Percentiles rank a stretch among this genome's conserved stretches.
Conservation (phyloP, 1,140 invertebrate genomes). For the Rhyacophila brunnea region DNA sequence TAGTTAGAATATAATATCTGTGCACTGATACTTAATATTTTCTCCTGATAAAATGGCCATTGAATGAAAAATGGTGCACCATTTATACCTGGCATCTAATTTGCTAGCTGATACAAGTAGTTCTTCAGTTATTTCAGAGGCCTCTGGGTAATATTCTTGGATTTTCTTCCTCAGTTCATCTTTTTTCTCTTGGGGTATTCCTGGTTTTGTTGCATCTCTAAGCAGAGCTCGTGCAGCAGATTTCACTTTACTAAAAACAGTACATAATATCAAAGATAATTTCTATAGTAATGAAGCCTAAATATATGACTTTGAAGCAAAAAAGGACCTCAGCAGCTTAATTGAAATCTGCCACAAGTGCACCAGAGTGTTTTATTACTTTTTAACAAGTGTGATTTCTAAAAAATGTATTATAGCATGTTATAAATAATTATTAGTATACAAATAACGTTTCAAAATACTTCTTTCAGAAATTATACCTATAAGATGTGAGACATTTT, state of each 20-base stretch:
- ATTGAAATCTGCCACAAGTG: background rate
- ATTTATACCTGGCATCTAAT: too few species aligned
- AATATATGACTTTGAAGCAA: background rate
- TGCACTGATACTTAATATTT: too few species aligned
- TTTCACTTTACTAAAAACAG: slow-evolving; percentile 55
- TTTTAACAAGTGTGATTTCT: background rate
- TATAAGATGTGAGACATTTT: too few species aligned
- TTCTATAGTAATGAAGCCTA: background rate
- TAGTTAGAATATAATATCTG: too few species aligned
- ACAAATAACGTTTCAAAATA: too few species aligned
- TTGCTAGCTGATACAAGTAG: slow-evolving; percentile 50
- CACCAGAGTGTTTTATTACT: background rate
- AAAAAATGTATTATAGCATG: background rate
- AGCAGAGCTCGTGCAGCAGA: slow-evolving; percentile 68
- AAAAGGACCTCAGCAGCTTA: background rate
- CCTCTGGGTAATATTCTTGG: slow-evolving; percentile 48
- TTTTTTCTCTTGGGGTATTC: slow-evolving; percentile 57
- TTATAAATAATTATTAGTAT: background rate
- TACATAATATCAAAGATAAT: background rate
- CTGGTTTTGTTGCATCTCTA: slow-evolving; percentile 43
- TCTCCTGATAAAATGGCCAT: too few species aligned
- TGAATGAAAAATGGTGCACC: too few species aligned
- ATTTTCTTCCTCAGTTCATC: slow-evolving; percentile 53
- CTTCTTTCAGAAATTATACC: too few species aligned
- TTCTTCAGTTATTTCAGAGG: slow-evolving; percentile 47